phyloP scores from a whole-genome alignment of 2,888 invertebrate species.

The Xylophagus ater region DNA sequence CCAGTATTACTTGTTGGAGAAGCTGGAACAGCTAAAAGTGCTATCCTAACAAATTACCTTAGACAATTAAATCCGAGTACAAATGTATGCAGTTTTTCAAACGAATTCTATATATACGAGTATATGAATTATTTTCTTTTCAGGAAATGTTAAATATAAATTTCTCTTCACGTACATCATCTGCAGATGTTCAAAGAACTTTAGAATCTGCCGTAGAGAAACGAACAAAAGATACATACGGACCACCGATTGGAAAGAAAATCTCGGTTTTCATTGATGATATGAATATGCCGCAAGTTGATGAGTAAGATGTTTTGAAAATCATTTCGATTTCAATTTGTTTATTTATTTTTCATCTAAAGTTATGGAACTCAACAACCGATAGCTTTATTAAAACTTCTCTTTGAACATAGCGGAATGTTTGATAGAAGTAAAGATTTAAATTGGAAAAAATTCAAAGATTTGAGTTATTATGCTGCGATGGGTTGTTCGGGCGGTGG shows the following conservation, averaged over 20 bases:
- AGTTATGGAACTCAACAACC: slow-evolving; percentile 88
- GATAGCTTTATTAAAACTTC: slow-evolving; percentile 76
- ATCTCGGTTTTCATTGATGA: slow-evolving; percentile 86
- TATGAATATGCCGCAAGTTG: slow-evolving; percentile 84
- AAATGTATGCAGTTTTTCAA: slow-evolving; percentile 48
- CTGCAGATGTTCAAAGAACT: slow-evolving; percentile 79
- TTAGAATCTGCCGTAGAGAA: slow-evolving; percentile 83
- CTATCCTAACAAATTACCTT: slow-evolving; percentile 73
- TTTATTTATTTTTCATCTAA: neutral
- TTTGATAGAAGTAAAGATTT: slow-evolving; percentile 83
- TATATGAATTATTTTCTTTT: neutral
- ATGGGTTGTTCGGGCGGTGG: slow-evolving; percentile 87
- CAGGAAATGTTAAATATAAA: slow-evolving; percentile 73
- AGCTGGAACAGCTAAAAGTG: slow-evolving; percentile 87
- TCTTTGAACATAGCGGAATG: slow-evolving; percentile 82
- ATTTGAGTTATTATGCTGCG: slow-evolving; percentile 63
- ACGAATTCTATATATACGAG: neutral
- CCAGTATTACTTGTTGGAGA: slow-evolving; percentile 82
- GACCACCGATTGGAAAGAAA: slow-evolving; percentile 81
- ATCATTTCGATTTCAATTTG: slow-evolving; percentile 1
- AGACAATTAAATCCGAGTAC: slow-evolving; percentile 54
- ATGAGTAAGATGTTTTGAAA: slow-evolving; percentile 25
- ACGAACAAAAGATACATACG: slow-evolving; percentile 79
- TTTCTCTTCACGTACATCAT: slow-evolving; percentile 84
- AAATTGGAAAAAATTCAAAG: slow-evolving; percentile 78